phyloP scores from a whole-genome alignment of 2,113 vertebrate species.

The Marmota monax region DNA sequence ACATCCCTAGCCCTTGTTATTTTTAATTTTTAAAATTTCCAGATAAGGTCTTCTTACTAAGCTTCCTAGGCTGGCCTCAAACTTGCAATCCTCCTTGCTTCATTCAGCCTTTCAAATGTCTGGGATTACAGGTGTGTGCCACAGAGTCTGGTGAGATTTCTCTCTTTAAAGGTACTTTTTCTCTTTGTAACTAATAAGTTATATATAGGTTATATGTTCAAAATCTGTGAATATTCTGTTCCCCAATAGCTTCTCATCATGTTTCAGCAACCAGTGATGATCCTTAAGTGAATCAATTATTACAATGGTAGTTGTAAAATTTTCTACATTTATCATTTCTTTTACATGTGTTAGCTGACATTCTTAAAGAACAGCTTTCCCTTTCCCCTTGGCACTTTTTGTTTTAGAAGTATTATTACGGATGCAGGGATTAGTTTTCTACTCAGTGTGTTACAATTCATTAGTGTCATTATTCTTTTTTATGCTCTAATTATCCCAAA shows the following conservation, averaged over 20 bases:
- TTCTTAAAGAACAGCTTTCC: constrained; percentile 7
- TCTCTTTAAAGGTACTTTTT: constrained; percentile 21
- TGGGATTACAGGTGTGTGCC: background rate
- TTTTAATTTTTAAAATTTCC: background rate
- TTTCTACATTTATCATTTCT: constrained; percentile 48
- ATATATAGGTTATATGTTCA: background rate
- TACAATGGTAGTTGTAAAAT: background rate
- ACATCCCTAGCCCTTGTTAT: background rate
- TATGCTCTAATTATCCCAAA: constrained; percentile 23
- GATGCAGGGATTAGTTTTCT: constrained; percentile 42
- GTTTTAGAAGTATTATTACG: background rate
- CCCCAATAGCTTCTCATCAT: background rate
- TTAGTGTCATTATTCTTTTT: constrained; percentile 39
- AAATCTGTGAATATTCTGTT: constrained; percentile 25
- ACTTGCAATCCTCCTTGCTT: background rate
- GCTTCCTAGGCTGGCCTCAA: background rate
- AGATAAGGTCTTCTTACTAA: background rate
- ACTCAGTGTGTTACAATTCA: constrained; percentile 34
- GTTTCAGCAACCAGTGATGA: background rate
- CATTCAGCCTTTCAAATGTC: background rate
- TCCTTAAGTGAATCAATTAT: constrained; percentile 13
- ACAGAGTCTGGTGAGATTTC: background rate
- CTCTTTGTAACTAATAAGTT: constrained; percentile 32
- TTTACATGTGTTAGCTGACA: background rate
- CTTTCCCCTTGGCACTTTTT: background rate